Evolutionary conservation across 1,140 invertebrate species (phyloP), one percentile per base, ranked within the genome.

Genomic region (Micrasema longulum): DNA sequence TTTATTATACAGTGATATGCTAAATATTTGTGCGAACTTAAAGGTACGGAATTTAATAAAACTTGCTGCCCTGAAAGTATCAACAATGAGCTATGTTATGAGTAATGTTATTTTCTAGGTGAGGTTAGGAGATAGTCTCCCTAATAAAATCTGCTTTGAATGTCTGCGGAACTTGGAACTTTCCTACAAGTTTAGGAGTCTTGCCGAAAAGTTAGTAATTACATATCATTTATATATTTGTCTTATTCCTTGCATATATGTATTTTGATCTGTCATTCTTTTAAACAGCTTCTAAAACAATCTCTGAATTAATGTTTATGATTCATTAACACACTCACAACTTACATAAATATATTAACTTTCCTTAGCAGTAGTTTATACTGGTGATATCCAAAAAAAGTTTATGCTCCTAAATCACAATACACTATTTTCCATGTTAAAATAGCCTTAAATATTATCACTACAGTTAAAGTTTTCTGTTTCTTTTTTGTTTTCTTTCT

Each of bases 131-230:
- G 69, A 71, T 20, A 11, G 53, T 11, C 31, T 71, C 0, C 69
- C 69, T 1, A 41, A 43, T 23, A 64, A 55, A 55, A 53, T 71
- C 12, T 71, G 69, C 36, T 55, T 65, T 20, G 23, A 22, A 7
- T 71, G 69, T 18, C 52, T 26, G 6, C n/a, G 16, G 55, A 43
- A 18, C 0, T 55, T 71, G 45, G 62, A 71, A 71, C 38, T n/a
- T 43, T 16, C 16, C 1, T 71, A 22, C 38, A 41, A 45, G 7
- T 71, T 71, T 22, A 71, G 65, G 36, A 71, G 31, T 26, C 50
- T 71, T 26, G 69, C 69, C 16, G 69, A 71, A 55, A 26, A 64
- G 69, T 71, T 22, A 71, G 69, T 60, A 60, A 18, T n/a, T n/a
- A 38, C n/a, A 14, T 45, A 14, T 45, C 0, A 45, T 45, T n/a